A percentile compares a stretch with the other conserved stretches of the same genome.
Conservation (phyloP, 2,888 invertebrate genomes). For the Cancer borealis region DNA sequence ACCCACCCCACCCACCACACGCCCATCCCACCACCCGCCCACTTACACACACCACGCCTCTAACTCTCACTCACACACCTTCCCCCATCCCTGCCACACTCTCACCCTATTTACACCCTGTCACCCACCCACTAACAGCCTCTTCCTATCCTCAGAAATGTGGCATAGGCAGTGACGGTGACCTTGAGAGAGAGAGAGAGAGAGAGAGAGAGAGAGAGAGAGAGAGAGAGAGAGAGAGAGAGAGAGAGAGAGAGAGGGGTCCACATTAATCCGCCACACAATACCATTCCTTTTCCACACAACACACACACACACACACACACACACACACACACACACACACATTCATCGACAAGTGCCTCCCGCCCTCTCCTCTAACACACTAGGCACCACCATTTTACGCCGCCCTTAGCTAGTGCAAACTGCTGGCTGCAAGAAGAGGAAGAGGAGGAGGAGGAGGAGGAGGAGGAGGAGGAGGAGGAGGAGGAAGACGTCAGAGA, state of each 20-base stretch:
- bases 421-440: background rate
- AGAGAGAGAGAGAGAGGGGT: background rate
- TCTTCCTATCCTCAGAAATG: background rate
- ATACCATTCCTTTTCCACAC: background rate
- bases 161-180: background rate
- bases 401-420: background rate
- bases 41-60: background rate
- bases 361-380: background rate
- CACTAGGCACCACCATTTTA: background rate
- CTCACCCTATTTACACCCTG: background rate
- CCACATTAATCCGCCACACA: background rate
- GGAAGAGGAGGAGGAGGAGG: background rate
- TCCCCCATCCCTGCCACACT: background rate
- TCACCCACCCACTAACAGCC: background rate
- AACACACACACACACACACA: constrained; percentile 35
- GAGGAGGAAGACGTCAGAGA: background rate
- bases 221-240: background rate
- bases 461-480: background rate
- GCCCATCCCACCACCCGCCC: background rate
- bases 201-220: constrained; percentile 16
- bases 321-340: constrained; percentile 43
- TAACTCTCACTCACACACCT: background rate
- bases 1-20: background rate
- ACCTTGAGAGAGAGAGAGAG: constrained; percentile 17
- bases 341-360: background rate